Base-by-base conservation (phyloP, 30 jellyfish, hydroid and myxozoan species). In the Nemopilema nomurai region DNA sequence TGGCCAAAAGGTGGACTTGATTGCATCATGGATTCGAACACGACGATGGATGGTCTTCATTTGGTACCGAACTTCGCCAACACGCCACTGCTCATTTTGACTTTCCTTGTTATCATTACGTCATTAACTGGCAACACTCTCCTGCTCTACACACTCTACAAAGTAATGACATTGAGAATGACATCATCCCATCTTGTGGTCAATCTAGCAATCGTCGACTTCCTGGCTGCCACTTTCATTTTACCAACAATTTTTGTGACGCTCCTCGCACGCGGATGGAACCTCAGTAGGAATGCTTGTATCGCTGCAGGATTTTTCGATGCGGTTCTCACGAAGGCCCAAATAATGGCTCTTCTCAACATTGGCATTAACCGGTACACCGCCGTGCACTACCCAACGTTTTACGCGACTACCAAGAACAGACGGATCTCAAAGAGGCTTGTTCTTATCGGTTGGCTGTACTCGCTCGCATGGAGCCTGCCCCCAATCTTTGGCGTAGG, bases 401-500 rank as follows among this genome's bases (percentile, higher is more conserved):
- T 74, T 63, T 82, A 82, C 31, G 26, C 67, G 3, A 67, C 91
- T 16, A 8, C 69, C 22, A 82, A 68, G 32, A 70, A 24, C 52
- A 82, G 66, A 21, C 63, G 78, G 1, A 21, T 82, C 8, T 82
- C 69, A 23, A 32, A 41, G 27, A 24, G 53, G 77, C 26, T 51
- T 28, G 77, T 82, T 6, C 26, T 72, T 18, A 21, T 28, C 13
- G 84, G 84, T 18, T 82, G 91, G 91, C 23, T 62, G 0, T 82
- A 68, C 53, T 69, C 91, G 18, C 24, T 82, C 0, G 71, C 63
- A n/a, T 82, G 84, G 91, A 82, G 84, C 29, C 21, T 82, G 49
- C 91, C 91, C 17, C 91, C 91, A 22, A 26, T 82, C 1, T 22
- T 82, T 69, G 84, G 84, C 9, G 26, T 62, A 51, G 91, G 91